These are phyloP conservation scores for Hirundo rustica DNA, from an alignment of 2,797 vertebrate genomes.

Conservation along the genomic window DNA sequence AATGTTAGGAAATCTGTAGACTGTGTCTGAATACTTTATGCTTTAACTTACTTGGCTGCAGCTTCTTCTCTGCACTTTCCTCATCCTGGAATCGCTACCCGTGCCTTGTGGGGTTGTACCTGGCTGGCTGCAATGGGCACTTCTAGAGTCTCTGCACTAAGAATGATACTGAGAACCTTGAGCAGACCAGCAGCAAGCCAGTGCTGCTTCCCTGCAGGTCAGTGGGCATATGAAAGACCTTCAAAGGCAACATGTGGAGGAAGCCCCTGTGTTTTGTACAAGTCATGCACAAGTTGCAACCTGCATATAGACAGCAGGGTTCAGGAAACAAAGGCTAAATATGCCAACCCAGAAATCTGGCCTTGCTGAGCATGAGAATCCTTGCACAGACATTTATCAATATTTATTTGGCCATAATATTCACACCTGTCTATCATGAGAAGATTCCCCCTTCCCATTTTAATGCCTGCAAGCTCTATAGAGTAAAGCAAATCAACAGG, in stretches of 20 bases:
- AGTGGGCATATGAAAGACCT: accelerated
- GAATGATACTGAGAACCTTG: not conserved
- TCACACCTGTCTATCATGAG: not conserved
- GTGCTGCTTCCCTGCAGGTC: not conserved
- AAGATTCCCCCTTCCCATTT: not conserved
- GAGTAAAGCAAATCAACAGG: not conserved
- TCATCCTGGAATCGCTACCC: not conserved
- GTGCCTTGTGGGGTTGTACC: not conserved
- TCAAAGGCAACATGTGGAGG: not conserved
- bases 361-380: not conserved
- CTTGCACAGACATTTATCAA: not conserved
- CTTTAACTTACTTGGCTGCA: not conserved
- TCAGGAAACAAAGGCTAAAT: not conserved
- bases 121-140: not conserved
- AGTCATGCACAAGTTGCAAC: not conserved
- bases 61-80: not conserved
- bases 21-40: not conserved
- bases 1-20: not conserved
- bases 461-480: not conserved
- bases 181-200: not conserved
- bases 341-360: not conserved
- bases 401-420: not conserved
- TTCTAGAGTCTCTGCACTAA: not conserved
- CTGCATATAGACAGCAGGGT: not conserved
- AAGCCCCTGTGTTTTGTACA: not conserved